Conservation (phyloP, 2,797 vertebrate species). For the Malacoraja senta region DNA sequence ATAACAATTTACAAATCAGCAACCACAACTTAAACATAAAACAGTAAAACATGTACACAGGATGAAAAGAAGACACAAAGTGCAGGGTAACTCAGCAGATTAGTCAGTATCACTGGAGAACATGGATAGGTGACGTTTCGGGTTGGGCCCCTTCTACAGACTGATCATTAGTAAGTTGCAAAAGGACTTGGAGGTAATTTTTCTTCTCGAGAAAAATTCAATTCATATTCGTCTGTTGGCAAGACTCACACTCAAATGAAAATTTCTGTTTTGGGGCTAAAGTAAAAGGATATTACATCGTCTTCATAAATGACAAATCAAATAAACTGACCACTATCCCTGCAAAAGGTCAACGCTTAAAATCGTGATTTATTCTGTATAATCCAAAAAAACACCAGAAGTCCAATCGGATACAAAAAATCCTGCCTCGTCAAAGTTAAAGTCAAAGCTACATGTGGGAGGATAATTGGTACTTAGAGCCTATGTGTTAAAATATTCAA, state of each 20-base stretch:
- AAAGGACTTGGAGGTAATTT: background rate
- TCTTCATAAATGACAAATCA: background rate
- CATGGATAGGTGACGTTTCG: too few relatives aligned
- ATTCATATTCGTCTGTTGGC: background rate
- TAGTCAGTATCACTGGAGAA: too few relatives aligned
- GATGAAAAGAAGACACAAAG: too few relatives aligned
- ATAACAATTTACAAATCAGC: background rate
- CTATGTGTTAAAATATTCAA: background rate
- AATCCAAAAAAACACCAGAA: background rate
- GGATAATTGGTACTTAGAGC: background rate
- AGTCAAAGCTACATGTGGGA: background rate
- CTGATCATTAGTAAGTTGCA: background rate
- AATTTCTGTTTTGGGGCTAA: background rate
- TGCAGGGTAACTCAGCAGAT: too few relatives aligned
- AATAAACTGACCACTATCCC: background rate
- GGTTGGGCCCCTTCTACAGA: too few relatives aligned
- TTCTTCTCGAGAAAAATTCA: background rate
- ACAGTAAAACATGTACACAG: background rate
- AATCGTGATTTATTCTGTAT: background rate
- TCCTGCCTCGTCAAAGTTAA: background rate
- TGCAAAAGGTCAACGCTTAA: background rate
- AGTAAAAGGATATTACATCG: background rate
- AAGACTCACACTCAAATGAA: background rate
- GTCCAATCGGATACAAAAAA: background rate
- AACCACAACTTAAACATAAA: background rate